Evolutionary conservation across 2,113 vertebrate species (phyloP).

Genomic region (Gadus chalcogrammus): DNA sequence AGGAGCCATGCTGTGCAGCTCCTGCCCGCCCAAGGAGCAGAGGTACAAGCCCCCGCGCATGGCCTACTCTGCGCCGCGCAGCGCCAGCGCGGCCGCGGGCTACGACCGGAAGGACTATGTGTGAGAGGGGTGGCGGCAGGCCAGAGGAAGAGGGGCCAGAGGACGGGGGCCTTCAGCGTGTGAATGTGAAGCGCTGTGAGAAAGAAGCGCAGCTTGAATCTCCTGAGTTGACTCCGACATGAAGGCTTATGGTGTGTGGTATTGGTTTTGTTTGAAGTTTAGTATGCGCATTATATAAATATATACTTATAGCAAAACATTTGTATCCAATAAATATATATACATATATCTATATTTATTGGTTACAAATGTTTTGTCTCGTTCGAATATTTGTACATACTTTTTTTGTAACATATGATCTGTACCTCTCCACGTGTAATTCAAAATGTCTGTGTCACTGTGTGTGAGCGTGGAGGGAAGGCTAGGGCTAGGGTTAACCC

Average conservation of each 20-base stretch:
- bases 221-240: conserved; percentile 69
- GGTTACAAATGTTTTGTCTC: background rate
- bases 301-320: too few species aligned
- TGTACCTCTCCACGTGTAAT: too few species aligned
- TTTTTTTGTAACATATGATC: background rate
- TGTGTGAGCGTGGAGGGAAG: background rate
- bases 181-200: background rate
- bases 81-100: conserved; percentile 39
- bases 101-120: conserved; percentile 79
- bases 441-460: too few species aligned
- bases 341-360: background rate
- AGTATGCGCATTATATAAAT: too few species aligned
- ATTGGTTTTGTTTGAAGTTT: too few species aligned
- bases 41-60: conserved; percentile 69
- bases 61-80: conserved; percentile 69
- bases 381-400: background rate
- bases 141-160: too few species aligned
- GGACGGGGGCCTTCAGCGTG: background rate
- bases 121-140: conserved; percentile 37
- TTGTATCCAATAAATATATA: too few species aligned
- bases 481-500: background rate
- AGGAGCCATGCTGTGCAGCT: conserved; percentile 72
- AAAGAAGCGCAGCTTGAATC: conserved; percentile 16
- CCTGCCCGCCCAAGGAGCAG: conserved; percentile 71
- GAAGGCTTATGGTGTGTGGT: conserved; percentile 49